Base-by-base conservation (phyloP, 2,113 vertebrate species). In the Melanerpes formicivorus region DNA sequence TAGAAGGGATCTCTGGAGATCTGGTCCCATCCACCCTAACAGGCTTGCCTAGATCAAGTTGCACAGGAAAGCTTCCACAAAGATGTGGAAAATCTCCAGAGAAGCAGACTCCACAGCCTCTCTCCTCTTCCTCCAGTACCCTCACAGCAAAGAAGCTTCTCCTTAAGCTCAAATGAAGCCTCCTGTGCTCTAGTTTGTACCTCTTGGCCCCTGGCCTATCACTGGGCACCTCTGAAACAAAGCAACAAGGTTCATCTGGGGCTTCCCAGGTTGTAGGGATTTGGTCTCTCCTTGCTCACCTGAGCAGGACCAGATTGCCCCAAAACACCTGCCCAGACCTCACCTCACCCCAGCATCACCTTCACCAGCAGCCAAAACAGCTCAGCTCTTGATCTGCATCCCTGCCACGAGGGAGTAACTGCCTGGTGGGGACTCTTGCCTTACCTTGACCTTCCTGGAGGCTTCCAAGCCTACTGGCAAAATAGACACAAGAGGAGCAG, bases 381-480 rank as follows among this genome's bases (percentile, higher is more conserved):
- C 16, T 34, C 67, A 63, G 23, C 8, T 62, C 81, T 29, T 4
- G 18, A 5, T 17, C 80, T 58, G 42, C 27, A 56, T 6, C n/a
- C 34, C 23, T 48, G 29, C 67, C 3, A 1, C 6, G 32, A 48
- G 12, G 2, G 3, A 1, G 5, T 30, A 10, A 6, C 5, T 63
- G 23, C 42, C 18, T 2, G 2, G 16, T 0, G 1, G 10, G 9
- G 7, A 3, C 6, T 76, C 5, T 40, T 79, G 13, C 4, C 44
- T 80, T 25, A 62, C 80, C 59, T 73, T 27, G 8, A 7, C 30
- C 37, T 65, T 75, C 55, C 63, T 5, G 0, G 23, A 1, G 18
- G 17, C 48, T 79, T 50, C 55, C 0, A 0, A 5, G 4, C 30
- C 34, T 46, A 5, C 29, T 13, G 10, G 17, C 62, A 59, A 5